Conservation (phyloP, 2,797 vertebrate species). For the Thripadectes ignobilis region DNA sequence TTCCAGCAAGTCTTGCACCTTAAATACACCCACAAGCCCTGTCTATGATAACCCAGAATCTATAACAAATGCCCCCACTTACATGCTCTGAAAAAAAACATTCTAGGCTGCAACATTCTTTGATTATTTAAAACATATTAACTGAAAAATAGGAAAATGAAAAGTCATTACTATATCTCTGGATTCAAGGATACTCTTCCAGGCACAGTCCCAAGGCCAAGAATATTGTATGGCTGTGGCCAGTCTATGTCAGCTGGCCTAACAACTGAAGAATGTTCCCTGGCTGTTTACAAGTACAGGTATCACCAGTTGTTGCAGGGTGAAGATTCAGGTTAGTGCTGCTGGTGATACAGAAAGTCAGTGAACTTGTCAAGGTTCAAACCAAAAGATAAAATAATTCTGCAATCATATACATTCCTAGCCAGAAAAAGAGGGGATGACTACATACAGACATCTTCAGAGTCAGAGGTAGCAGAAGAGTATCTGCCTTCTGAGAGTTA, state of each 20-base stretch:
- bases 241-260: background rate
- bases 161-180: background rate
- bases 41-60: background rate
- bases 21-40: background rate
- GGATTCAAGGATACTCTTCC: background rate
- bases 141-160: background rate
- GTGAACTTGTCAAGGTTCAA: background rate
- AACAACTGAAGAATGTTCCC: background rate
- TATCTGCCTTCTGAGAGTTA: background rate
- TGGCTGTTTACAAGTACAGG: background rate
- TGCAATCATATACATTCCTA: rapidly evolving
- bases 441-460: background rate
- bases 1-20: background rate
- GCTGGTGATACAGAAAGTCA: background rate
- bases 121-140: background rate
- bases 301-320: background rate
- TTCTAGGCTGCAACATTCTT: background rate
- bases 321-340: background rate
- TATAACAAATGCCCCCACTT: background rate
- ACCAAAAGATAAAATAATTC: background rate
- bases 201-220: background rate
- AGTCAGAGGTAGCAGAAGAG: background rate
- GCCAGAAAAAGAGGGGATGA: background rate
- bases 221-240: background rate
- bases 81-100: background rate